Percentiles rank a stretch among this genome's conserved stretches.
Conservation (phyloP, 2,888 invertebrate species). For the Perizoma affinitatum region DNA sequence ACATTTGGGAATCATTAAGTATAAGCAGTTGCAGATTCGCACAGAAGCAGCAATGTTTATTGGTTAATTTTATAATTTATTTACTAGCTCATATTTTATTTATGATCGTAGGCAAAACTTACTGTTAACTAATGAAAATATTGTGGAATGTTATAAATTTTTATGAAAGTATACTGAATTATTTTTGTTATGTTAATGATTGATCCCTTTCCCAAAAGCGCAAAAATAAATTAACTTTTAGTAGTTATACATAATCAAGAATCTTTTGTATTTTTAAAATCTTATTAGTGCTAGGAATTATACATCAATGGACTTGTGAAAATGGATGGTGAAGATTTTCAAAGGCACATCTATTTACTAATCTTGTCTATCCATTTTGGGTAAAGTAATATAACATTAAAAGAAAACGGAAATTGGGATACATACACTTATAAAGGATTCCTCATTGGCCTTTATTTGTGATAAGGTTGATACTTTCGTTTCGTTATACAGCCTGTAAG, state of each 20-base stretch:
- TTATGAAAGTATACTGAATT: constrained; percentile 26
- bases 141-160: constrained; percentile 67
- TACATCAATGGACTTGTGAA: constrained; percentile 58
- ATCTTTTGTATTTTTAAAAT: not conserved
- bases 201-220: constrained; percentile 21
- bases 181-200: constrained; percentile 26
- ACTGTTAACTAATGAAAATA: constrained; percentile 41
- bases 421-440: constrained; percentile 12
- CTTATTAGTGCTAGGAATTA: constrained; percentile 9
- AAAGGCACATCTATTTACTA: constrained; percentile 70
- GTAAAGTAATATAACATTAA: constrained; percentile 47
- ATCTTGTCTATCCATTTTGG: constrained; percentile 47
- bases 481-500: not conserved
- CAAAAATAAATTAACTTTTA: constrained; percentile 6
- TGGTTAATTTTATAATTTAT: not conserved
- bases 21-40: constrained; percentile 11
- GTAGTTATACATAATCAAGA: not conserved
- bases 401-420: constrained; percentile 15
- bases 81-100: not conserved
- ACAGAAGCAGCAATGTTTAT: not conserved
- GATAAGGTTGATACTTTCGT: constrained; percentile 6
- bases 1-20: constrained; percentile 6
- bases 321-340: constrained; percentile 69
- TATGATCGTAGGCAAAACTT: not conserved
- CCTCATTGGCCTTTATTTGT: constrained; percentile 7